Conservation (phyloP, 2,113 vertebrate genomes). For the Xiphorhynchus elegans region DNA sequence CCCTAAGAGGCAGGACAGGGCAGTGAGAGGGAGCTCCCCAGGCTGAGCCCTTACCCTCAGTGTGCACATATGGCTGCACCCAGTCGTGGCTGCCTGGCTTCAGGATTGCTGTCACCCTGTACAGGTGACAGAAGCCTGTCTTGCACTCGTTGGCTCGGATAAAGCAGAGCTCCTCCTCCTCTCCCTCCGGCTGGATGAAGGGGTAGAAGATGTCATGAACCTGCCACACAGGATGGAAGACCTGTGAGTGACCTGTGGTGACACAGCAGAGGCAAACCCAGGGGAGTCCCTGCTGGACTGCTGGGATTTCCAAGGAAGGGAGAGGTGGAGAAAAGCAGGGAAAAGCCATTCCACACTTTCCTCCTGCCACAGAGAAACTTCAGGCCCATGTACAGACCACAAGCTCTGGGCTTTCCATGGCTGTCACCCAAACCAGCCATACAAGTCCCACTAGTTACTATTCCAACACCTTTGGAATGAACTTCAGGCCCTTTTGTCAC, state of each 20-base stretch:
- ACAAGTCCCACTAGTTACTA: accelerated
- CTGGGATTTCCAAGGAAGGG: not conserved
- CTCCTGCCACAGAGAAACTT: not conserved
- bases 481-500: not conserved
- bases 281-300: not conserved
- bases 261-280: not conserved
- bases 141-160: conserved; percentile 93
- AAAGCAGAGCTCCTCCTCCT: conserved; percentile 89
- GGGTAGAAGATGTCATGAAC: conserved; percentile 97
- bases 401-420: not conserved
- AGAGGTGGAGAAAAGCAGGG: not conserved
- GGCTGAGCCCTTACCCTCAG: conserved; percentile 78
- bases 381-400: accelerated
- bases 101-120: conserved; percentile 86
- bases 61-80: conserved; percentile 77
- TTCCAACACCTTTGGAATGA: not conserved
- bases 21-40: not conserved
- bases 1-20: not conserved
- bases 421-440: not conserved
- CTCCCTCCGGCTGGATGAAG: conserved; percentile 86
- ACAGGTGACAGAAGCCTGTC: conserved; percentile 93
- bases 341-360: not conserved
- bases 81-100: conserved; percentile 82
- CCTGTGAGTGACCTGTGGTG: not conserved
- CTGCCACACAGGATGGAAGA: conserved; percentile 59